These are phyloP conservation scores for Aspidoscelis tigris DNA, from an alignment of 2,113 vertebrate genomes.

Conservation along the genomic window DNA sequence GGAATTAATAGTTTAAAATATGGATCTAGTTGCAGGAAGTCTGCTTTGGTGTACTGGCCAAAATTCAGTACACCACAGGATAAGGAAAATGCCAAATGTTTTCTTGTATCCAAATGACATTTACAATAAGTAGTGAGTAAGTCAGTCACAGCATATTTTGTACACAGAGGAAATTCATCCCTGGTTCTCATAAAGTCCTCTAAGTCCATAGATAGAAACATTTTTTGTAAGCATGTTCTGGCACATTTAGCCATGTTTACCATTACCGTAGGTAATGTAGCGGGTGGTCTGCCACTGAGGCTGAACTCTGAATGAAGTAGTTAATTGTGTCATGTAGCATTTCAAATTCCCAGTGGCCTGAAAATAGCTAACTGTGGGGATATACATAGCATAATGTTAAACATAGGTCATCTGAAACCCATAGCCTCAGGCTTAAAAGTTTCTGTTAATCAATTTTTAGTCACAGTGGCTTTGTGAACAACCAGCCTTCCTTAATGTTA, in stretches of 20 bases:
- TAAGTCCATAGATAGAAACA: neutral
- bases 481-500: neutral
- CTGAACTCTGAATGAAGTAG: neutral
- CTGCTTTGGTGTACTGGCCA: too few species aligned
- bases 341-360: neutral
- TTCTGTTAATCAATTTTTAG: neutral
- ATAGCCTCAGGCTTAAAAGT: neutral
- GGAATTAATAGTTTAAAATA: too few species aligned
- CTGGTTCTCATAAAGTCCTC: neutral
- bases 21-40: too few species aligned
- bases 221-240: neutral
- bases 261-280: neutral
- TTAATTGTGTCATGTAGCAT: neutral
- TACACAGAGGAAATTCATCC: neutral
- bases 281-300: neutral
- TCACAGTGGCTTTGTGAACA: neutral
- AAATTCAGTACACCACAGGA: neutral
- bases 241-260: too few species aligned
- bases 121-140: neutral
- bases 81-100: neutral
- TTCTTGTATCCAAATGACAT: constrained; percentile 6
- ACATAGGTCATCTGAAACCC: neutral
- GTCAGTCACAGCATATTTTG: neutral
- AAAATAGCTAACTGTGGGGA: neutral
- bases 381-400: neutral